Evolutionary conservation across 2,113 vertebrate species (phyloP).

Genomic region (Plotosus lineatus): DNA sequence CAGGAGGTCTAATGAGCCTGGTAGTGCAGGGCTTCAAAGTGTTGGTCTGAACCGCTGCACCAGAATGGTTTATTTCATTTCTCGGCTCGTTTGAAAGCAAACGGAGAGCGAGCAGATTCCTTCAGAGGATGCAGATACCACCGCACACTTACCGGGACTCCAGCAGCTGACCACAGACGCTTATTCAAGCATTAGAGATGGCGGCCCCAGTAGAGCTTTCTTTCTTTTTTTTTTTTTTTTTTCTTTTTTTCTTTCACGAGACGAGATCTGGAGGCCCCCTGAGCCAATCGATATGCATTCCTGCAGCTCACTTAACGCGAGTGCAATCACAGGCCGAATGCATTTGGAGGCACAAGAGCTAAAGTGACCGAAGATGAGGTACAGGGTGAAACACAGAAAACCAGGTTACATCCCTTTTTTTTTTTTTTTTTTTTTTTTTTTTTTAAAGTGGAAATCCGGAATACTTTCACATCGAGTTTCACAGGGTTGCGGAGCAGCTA

Average conservation of each 20-base stretch:
- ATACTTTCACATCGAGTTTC: slow-evolving; percentile 54
- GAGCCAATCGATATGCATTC: slow-evolving; percentile 74
- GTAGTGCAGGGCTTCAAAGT: slow-evolving; percentile 53
- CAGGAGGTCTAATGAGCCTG: slow-evolving; percentile 46
- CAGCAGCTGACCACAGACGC: slow-evolving; percentile 68
- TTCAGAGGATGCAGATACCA: slow-evolving; percentile 76
- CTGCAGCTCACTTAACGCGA: slow-evolving; percentile 70
- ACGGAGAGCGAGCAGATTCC: slow-evolving; percentile 63
- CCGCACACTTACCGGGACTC: slow-evolving; percentile 75
- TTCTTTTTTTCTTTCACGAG: slow-evolving; percentile 42
- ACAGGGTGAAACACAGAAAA: slow-evolving; percentile 54
- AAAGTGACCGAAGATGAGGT: slow-evolving; percentile 63
- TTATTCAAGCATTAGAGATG: slow-evolving; percentile 65
- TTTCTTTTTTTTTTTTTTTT: slow-evolving; percentile 3
- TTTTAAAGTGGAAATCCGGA: slow-evolving; percentile 52
- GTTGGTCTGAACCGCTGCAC: slow-evolving; percentile 44
- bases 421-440: slow-evolving; percentile 48
- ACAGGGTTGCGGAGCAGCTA: slow-evolving; percentile 21
- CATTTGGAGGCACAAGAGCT: slow-evolving; percentile 60
- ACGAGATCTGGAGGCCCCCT: slow-evolving; percentile 59
- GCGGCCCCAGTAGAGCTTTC: slow-evolving; percentile 61
- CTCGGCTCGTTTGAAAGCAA: slow-evolving; percentile 66
- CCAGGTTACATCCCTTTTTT: slow-evolving; percentile 55
- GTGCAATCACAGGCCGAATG: slow-evolving; percentile 70
- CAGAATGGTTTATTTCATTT: slow-evolving; percentile 70